Evolutionary conservation across 2,888 invertebrate genomes (phyloP).

Genomic region (Amphimallon solstitiale): DNA sequence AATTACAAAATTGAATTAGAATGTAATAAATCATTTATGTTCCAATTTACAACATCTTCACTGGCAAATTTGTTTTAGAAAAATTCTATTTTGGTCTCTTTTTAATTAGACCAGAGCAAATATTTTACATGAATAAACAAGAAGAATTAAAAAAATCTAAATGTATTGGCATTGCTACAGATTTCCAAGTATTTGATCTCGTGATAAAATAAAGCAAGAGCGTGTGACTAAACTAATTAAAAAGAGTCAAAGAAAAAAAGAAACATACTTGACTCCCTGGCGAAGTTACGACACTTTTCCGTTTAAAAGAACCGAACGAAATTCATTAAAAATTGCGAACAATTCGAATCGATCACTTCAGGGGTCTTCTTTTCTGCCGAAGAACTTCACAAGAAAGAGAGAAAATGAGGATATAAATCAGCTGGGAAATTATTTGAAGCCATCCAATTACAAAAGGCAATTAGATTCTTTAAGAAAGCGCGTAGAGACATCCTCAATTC

Average conservation of each 20-base stretch:
- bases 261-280: neutral
- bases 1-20: no score
- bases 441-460: constrained; percentile 38
- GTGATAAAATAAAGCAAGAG: neutral
- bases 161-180: no score
- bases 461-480: constrained; percentile 34
- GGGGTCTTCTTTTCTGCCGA: neutral
- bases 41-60: no score
- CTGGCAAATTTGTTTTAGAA: no score
- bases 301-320: constrained; percentile 1
- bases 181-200: neutral
- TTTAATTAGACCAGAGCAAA: no score
- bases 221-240: constrained; percentile 1
- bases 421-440: constrained; percentile 27
- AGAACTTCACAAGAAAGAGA: neutral
- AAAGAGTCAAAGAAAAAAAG: neutral
- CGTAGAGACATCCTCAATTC: constrained; percentile 33
- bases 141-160: no score
- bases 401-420: constrained; percentile 29
- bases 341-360: constrained; percentile 27
- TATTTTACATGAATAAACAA: no score
- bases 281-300: constrained; percentile 6
- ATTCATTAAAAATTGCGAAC: constrained; percentile 30
- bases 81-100: no score
- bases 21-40: no score